These are phyloP conservation scores for Hirundo rustica DNA, from an alignment of 2,797 vertebrate species.

Conservation along the genomic window DNA sequence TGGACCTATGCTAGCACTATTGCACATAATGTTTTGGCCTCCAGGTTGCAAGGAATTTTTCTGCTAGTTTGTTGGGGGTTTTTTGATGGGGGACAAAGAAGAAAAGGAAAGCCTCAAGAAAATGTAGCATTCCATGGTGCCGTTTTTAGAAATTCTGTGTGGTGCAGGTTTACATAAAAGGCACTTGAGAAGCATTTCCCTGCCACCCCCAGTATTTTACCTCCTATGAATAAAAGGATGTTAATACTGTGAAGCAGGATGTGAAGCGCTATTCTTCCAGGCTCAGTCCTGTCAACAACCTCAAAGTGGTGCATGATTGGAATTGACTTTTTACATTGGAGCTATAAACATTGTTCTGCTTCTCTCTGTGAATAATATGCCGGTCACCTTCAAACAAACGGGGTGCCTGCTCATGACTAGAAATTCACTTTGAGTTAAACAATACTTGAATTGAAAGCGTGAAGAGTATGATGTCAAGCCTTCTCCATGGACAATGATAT, in stretches of 20 bases:
- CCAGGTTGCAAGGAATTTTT: neutral
- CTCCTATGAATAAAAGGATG: neutral
- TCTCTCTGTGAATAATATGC: neutral
- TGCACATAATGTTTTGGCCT: neutral
- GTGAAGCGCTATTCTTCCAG: neutral
- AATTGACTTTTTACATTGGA: neutral
- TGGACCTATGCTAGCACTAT: neutral
- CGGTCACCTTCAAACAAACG: neutral
- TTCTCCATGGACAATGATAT: neutral
- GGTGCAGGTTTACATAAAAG: neutral
- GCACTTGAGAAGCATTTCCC: neutral
- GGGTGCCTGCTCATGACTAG: neutral
- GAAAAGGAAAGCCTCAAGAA: neutral
- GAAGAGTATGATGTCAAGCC: neutral
- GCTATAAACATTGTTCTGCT: neutral
- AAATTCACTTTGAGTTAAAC: neutral
- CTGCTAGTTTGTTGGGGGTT: neutral
- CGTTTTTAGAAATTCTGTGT: neutral
- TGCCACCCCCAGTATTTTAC: neutral
- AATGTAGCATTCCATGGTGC: neutral
- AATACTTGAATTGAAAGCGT: neutral
- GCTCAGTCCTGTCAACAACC: neutral
- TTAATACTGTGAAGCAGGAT: neutral
- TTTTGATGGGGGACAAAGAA: neutral
- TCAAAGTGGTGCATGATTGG: neutral